phyloP scores from a whole-genome alignment of 1,140 invertebrate genomes.

The Lanistes nyassanus region DNA sequence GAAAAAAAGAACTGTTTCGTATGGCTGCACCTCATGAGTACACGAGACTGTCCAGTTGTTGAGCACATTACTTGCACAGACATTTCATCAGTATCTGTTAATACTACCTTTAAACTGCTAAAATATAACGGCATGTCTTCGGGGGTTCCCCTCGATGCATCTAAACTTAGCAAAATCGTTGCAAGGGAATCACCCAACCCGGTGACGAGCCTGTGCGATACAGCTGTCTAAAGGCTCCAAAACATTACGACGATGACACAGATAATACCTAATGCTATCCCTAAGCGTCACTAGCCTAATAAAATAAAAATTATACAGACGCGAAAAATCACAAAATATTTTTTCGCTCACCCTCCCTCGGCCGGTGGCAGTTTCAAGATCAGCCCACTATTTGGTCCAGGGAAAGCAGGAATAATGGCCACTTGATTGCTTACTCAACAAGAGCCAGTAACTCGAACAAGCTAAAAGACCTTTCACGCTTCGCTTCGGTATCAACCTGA shows the following conservation, averaged over 20 bases:
- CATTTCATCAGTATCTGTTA: no score
- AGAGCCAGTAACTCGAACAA: constrained; percentile 5
- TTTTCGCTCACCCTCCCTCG: constrained; percentile 7
- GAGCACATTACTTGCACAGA: no score
- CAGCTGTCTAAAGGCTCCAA: background rate
- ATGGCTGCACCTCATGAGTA: no score
- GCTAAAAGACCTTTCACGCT: constrained; percentile 13
- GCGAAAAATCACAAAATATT: constrained; percentile 1
- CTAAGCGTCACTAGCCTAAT: no score
- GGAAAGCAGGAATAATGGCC: background rate
- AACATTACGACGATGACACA: background rate
- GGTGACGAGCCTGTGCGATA: background rate
- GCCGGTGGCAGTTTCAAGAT: constrained; percentile 2
- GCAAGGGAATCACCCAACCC: constrained; percentile 8
- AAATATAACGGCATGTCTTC: background rate
- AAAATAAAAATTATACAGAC: no score
- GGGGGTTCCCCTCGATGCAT: constrained; percentile 7
- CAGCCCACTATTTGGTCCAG: background rate
- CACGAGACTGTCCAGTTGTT: no score
- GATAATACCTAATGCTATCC: no score
- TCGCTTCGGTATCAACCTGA: constrained; percentile 1
- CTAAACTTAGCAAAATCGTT: constrained; percentile 10
- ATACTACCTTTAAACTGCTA: background rate
- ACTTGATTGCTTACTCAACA: background rate
- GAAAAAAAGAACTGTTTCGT: no score